Evolutionary conservation across 2,888 invertebrate genomes (phyloP), one percentile per base, ranked within the genome.

Genomic region (Drosophila limbata): DNA sequence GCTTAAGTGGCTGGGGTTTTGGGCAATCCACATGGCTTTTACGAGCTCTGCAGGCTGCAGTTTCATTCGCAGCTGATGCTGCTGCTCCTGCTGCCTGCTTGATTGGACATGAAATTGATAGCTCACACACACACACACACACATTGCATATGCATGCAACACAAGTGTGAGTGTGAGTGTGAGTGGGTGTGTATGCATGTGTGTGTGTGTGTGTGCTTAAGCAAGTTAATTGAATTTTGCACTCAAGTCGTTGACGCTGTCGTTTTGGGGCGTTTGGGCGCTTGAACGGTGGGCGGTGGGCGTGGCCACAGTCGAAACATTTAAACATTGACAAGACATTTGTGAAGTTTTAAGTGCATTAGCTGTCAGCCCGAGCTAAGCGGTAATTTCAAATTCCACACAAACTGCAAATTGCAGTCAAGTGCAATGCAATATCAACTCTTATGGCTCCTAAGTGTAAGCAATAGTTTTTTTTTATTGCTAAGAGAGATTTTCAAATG

Each of bases 61-160:
- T 72, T 72, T 73, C 74, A 74, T 59, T 70, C 87, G 82, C 80
- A 77, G 81, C 79, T 73, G 85, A 75, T 56, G 61, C 78, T 59
- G 64, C 55, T 40, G 31, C 40, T 60, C 63, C 42, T 45, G 37
- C 39, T 39, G 68, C 81, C 81, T 89, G 84, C 81, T 82, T 91
- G 90, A 90, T 91, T 91, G 90, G 88, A 91, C 91, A 88, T 90
- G 90, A 88, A 91, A 91, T 90, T 91, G 91, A 91, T 91, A 89
- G 91, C 88, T 88, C 67, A 61, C 61, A 51, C 37, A 57, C 60
- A 70, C 48, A 47, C 19, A 31, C 45, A 35, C 48, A 31, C 28
- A 25, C 55, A 42, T 35, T 56, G 40, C 64, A 74, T 52, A 28
- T 62, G 66, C 48, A 69, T 56, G 60, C 63, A 44, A 51, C 63